phyloP scores from a whole-genome alignment of 2,113 vertebrate species.

The Alces alces region DNA sequence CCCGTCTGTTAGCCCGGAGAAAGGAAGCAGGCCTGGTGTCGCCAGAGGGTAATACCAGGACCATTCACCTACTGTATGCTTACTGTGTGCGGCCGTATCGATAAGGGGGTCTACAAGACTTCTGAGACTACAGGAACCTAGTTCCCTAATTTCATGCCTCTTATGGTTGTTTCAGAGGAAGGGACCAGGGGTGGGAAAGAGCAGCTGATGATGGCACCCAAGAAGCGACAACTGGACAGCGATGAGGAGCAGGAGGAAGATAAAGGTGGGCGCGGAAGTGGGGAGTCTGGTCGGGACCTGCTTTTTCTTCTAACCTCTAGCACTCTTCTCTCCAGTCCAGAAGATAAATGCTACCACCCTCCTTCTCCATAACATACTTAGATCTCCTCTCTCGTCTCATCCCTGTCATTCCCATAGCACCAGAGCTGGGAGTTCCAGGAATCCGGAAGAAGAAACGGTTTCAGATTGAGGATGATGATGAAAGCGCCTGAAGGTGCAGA shows the following conservation, averaged over 20 bases:
- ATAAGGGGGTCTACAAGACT: background rate
- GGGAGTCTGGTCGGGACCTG: background rate
- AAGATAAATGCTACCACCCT: background rate
- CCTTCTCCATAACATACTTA: background rate
- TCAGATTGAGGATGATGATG: conserved; percentile 86
- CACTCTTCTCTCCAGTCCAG: conserved; percentile 46
- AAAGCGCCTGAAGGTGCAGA: conserved; percentile 70
- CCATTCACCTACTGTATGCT: background rate
- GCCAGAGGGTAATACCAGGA: background rate
- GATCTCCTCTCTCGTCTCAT: background rate
- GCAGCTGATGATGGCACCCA: conserved; percentile 51
- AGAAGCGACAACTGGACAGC: conserved; percentile 84
- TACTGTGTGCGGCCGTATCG: background rate
- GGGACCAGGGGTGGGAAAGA: background rate
- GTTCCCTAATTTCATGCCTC: background rate
- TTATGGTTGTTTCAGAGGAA: conserved; percentile 39
- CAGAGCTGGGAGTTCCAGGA: conserved; percentile 57
- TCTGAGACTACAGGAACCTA: fast-evolving
- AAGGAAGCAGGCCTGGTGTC: conserved; percentile 65
- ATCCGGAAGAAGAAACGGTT: conserved; percentile 82
- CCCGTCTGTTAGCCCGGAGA: conserved; percentile 77
- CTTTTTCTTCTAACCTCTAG: background rate
- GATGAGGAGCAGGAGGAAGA: conserved; percentile 69
- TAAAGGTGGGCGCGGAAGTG: conserved; percentile 34
- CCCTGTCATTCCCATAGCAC: background rate